These are phyloP conservation scores for Malacoraja senta DNA, from an alignment of 2,797 vertebrate species.

Conservation along the genomic window DNA sequence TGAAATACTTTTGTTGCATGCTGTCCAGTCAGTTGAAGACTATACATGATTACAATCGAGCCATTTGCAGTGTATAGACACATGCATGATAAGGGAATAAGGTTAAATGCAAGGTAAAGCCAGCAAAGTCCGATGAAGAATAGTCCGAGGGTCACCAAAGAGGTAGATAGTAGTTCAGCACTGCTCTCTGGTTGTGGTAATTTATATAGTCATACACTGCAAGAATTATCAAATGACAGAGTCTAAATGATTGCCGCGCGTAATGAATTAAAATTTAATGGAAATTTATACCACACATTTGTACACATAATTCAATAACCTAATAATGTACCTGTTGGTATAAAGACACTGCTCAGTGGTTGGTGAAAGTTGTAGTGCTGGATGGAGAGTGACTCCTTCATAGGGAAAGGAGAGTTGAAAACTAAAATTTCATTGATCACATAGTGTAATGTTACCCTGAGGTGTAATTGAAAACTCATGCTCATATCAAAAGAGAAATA, in stretches of 20 bases:
- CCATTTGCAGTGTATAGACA: too few species aligned
- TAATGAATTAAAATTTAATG: slow-evolving; percentile 1
- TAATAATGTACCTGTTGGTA: background rate
- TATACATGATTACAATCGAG: too few species aligned
- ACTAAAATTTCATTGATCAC: too few species aligned
- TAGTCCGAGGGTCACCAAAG: too few species aligned
- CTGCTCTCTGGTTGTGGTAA: too few species aligned
- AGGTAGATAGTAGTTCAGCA: too few species aligned
- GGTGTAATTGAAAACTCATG: too few species aligned
- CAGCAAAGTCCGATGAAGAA: too few species aligned
- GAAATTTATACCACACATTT: background rate
- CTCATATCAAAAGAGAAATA: background rate
- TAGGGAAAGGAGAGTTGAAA: background rate
- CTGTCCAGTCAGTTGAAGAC: too few species aligned
- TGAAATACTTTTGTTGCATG: too few species aligned
- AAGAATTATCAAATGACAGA: background rate
- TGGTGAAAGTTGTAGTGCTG: background rate
- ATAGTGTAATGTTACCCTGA: background rate
- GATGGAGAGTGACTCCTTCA: background rate
- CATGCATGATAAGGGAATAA: too few species aligned
- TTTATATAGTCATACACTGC: background rate
- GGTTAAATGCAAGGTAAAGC: too few species aligned
- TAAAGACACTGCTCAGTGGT: background rate
- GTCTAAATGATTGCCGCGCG: background rate
- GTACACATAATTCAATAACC: background rate